A percentile compares a stretch with the other conserved stretches of the same genome.
Conservation (phyloP, 2,113 vertebrate species). For the Sminthopsis crassicaudata region DNA sequence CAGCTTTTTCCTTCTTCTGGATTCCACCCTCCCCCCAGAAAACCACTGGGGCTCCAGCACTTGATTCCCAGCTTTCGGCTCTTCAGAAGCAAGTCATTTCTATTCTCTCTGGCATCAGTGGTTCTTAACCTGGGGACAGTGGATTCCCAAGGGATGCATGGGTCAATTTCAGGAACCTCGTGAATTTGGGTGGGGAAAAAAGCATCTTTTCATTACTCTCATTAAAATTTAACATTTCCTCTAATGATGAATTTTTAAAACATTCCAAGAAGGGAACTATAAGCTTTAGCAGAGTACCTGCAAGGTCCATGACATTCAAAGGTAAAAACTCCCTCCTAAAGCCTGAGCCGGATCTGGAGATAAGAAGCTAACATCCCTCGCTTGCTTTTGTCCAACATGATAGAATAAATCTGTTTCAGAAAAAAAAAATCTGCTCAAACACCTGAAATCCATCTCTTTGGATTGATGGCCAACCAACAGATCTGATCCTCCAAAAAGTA, state of each 20-base stretch:
- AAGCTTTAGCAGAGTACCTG: background rate
- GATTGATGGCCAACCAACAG: background rate
- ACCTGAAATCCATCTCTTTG: background rate
- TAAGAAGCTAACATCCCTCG: background rate
- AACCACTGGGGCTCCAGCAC: background rate
- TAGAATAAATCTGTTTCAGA: background rate
- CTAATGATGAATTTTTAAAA: background rate
- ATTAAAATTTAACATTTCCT: background rate
- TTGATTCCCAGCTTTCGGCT: background rate
- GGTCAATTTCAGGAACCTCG: background rate
- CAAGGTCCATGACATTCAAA: background rate
- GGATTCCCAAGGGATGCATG: background rate
- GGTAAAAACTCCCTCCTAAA: background rate
- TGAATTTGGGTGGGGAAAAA: background rate
- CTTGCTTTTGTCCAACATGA: background rate
- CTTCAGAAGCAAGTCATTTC: background rate
- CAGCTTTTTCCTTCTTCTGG: background rate
- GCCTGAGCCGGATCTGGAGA: background rate
- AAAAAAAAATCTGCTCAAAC: constrained; percentile 17
- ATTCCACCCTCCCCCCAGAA: background rate
- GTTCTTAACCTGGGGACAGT: background rate
- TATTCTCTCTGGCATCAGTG: background rate
- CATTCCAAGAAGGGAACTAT: background rate
- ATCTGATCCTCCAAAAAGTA: constrained; percentile 34
- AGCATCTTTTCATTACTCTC: background rate